Conservation (phyloP, 2,888 invertebrate species). For the Meliscaeva auricollis region DNA sequence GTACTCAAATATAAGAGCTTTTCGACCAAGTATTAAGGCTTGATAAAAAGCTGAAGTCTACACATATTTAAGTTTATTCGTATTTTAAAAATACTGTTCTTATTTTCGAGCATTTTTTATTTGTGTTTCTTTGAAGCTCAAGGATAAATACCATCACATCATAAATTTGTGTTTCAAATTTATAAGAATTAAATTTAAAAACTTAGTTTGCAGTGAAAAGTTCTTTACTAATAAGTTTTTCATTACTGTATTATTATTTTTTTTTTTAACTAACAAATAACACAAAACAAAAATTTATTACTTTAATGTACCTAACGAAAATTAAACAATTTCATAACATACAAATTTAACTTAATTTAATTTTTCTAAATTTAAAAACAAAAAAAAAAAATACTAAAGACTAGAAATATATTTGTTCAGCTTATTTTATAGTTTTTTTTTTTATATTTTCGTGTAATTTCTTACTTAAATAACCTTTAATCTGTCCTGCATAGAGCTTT, state of each 20-base stretch:
- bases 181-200: too few relatives aligned
- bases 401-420: conserved; percentile 60
- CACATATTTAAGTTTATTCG: too few relatives aligned
- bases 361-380: conserved; percentile 35
- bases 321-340: conserved; percentile 16
- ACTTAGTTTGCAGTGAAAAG: too few relatives aligned
- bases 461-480: neutral
- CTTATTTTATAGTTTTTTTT: conserved; percentile 21
- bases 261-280: neutral
- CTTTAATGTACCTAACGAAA: conserved; percentile 13
- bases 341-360: conserved; percentile 46
- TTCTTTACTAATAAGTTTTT: too few relatives aligned
- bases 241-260: neutral
- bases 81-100: too few relatives aligned
- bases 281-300: conserved; percentile 9
- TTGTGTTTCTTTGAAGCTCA: too few relatives aligned
- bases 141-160: too few relatives aligned
- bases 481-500: conserved; percentile 6
- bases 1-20: too few relatives aligned
- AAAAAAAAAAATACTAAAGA: conserved; percentile 61
- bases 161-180: too few relatives aligned
- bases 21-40: too few relatives aligned
- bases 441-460: conserved; percentile 4
- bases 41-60: too few relatives aligned
- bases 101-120: too few relatives aligned